Conservation (phyloP, 2,113 vertebrate species). For the Sarotherodon lohbergeri region DNA sequence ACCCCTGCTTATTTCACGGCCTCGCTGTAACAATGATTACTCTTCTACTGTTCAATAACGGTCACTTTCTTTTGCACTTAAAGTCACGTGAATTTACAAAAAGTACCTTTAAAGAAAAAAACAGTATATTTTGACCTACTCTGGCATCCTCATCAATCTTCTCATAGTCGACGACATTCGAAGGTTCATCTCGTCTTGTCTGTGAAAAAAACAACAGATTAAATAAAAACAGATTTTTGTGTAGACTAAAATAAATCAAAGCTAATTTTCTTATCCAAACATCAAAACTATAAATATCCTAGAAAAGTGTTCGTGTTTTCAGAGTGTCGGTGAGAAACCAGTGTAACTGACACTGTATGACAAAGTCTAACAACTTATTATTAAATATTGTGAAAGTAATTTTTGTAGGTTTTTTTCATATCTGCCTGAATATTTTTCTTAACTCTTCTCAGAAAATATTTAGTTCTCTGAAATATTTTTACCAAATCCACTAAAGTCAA, state of each 20-base stretch:
- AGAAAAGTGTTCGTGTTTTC: not conserved
- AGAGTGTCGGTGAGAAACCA: not conserved
- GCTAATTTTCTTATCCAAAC: rapidly evolving
- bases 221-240: not conserved
- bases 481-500: not conserved
- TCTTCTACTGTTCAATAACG: not conserved
- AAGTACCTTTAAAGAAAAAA: not conserved
- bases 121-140: constrained; percentile 68
- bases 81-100: not conserved
- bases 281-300: not conserved
- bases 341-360: not conserved
- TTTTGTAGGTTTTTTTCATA: not conserved
- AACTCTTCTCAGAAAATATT: not conserved
- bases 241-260: not conserved
- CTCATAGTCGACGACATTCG: constrained; percentile 84
- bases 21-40: not conserved
- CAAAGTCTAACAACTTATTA: not conserved
- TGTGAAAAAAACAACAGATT: constrained; percentile 13
- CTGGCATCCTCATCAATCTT: constrained; percentile 90
- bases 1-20: rapidly evolving
- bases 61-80: not conserved
- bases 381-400: not conserved
- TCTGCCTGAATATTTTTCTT: not conserved
- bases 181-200: constrained; percentile 84
- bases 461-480: not conserved